Conservation (phyloP, 1,140 invertebrate species). For the Drosophila triauraria region DNA sequence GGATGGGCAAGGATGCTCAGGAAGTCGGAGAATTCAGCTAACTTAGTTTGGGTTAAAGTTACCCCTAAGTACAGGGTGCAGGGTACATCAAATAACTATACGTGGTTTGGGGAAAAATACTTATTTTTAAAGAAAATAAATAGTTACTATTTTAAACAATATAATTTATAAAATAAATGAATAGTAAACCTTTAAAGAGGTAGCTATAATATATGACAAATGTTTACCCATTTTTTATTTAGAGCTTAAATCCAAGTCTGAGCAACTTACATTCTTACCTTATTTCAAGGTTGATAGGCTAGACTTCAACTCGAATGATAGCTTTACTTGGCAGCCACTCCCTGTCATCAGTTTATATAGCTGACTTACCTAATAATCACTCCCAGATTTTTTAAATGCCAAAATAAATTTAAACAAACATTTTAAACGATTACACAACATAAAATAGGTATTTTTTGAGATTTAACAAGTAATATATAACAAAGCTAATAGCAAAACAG, state of each 20-base stretch:
- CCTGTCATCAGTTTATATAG: not conserved
- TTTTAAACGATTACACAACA: not conserved
- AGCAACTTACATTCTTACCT: too few species aligned
- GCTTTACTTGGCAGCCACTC: not conserved
- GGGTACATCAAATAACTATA: not conserved
- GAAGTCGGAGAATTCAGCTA: conserved; percentile 6
- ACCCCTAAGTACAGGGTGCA: not conserved
- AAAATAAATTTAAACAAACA: not conserved
- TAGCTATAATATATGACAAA: too few species aligned
- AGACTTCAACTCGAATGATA: conserved; percentile 1
- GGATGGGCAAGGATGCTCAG: conserved; percentile 16
- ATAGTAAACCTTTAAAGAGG: not conserved
- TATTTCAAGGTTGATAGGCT: not conserved
- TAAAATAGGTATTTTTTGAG: too few species aligned
- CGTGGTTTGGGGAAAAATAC: not conserved
- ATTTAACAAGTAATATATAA: too few species aligned
- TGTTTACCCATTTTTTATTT: too few species aligned
- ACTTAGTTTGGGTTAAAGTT: conserved; percentile 7
- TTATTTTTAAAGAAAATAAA: not conserved
- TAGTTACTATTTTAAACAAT: not conserved
- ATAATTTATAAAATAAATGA: not conserved
- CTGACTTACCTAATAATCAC: not conserved
- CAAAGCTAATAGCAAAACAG: too few species aligned
- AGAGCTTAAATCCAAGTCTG: not conserved
- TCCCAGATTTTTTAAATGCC: not conserved